Base-by-base conservation (phyloP, 2,113 vertebrate species). In the Corythoichthys intestinalis region DNA sequence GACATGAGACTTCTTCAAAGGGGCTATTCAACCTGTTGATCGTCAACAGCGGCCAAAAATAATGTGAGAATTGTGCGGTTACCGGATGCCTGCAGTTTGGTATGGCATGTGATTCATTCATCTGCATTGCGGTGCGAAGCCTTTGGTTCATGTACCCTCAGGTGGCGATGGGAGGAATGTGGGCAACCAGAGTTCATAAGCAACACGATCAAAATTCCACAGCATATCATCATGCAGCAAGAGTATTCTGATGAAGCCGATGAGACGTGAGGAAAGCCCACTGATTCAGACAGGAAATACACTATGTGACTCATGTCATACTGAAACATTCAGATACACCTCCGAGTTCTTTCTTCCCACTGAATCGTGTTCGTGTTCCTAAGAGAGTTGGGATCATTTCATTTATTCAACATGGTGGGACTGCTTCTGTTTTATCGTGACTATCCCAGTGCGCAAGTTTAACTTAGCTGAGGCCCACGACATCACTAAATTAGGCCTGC, bases 71-170 rank as follows among this genome's bases (percentile, higher is more conserved):
- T 61, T 74, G 78, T 71, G 67, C 37, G 11, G 71, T 71, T 58
- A 62, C 39, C 1, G 65, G 65, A 69, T 2, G 37, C 2, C 59
- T 52, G 67, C 66, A 7, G 37, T 52, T 73, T 63, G 9, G 28
- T 35, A 35, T 37, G 68, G 67, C 84, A 83, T 81, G 81, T 82
- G 78, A 88, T 81, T 87, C 82, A 82, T 67, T 69, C 79, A 66
- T 71, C 69, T 82, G 77, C 64, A 62, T 58, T 53, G 62, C n/a
- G 64, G 66, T 9, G 66, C 15, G 3, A 20, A 57, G 63, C 62
- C 17, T 59, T 68, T 58, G 73, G 77, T 65, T 63, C 68, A 61
- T 47, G 37, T 60, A 67, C 54, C 77, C 77, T 67, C 4, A 0
- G 70, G 77, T 38, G 3, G 37, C 34, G 8, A 61, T 61, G 13